phyloP scores from a whole-genome alignment of 2,797 vertebrate genomes.

The Gephyroberyx darwinii region DNA sequence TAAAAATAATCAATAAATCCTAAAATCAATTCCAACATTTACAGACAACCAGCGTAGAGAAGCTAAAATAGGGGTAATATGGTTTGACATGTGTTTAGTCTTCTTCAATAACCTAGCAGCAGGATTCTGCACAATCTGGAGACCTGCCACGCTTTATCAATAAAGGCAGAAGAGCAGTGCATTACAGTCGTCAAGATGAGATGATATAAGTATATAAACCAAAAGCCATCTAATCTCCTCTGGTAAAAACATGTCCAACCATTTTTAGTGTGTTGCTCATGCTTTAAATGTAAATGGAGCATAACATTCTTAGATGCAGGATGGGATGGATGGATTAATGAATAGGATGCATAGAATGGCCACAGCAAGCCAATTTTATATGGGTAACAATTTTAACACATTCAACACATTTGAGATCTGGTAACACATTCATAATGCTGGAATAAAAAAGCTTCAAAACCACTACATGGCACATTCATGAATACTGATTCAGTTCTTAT shows the following conservation, averaged over 20 bases:
- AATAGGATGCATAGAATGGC: background rate
- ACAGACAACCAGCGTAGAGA: constrained; percentile 21
- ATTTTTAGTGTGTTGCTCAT: constrained; percentile 12
- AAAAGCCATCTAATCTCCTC: background rate
- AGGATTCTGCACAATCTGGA: constrained; percentile 21
- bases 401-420: background rate
- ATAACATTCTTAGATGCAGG: background rate
- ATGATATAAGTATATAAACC: constrained; percentile 18
- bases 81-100: constrained; percentile 19
- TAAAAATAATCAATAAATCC: constrained; percentile 26
- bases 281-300: constrained; percentile 7
- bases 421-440: constrained; percentile 3
- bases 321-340: background rate
- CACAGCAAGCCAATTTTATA: background rate
- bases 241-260: constrained; percentile 1
- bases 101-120: constrained; percentile 19
- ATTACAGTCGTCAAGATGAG: constrained; percentile 14
- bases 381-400: background rate
- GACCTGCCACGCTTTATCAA: background rate
- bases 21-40: constrained; percentile 20
- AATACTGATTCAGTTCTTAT: background rate
- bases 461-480: background rate
- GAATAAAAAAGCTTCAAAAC: background rate
- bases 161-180: background rate
- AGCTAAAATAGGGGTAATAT: constrained; percentile 12